Evolutionary conservation across 2,888 invertebrate genomes (phyloP), one percentile per base, ranked within the genome.

Genomic region (Calameuta pallipes): DNA sequence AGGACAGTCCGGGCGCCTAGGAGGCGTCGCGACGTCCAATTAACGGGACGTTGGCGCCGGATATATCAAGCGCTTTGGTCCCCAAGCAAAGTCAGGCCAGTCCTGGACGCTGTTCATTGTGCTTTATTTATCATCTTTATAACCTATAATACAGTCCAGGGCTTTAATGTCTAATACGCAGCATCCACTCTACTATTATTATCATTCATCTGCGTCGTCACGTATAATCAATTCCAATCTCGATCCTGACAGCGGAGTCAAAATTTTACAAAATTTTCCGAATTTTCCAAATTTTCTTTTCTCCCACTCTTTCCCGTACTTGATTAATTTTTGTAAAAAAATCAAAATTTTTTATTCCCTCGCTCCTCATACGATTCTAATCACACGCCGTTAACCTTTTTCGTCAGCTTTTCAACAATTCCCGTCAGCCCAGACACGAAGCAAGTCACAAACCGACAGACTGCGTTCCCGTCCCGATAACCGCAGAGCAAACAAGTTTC

Each of bases 11-110:
- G 34, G 78, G 78, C 83, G 80, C 81, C 81, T 80, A 68, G 36
- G 71, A 79, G 78, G 70, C 82, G 80, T 80, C 79, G 82, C 79
- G 82, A 79, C 82, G 83, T 81, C 83, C 83, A 83, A 83, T 85
- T 83, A 85, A 83, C 81, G 75, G 80, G 80, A 81, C 83, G 75
- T 80, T 78, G 83, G 82, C 83, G 82, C 82, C 83, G 81, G 82
- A 83, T 84, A 80, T 80, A 83, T 82, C 83, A 81, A 71, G 13
- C 33, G 76, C 75, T 75, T 74, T 78, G 73, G 78, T 77, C 37
- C 79, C 78, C 78, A 15, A 70, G 34, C 69, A 34, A 35, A 31
- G 73, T 70, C 75, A 41, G 15, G 11, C 78, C 74, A 70, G 41
- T 74, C 71, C 30, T 33, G 73, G 35, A 73, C 69, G 79, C 80